A percentile compares a stretch with the other conserved stretches of the same genome.
Conservation (phyloP, 2,113 vertebrate genomes). For the Pteruthius melanotis region DNA sequence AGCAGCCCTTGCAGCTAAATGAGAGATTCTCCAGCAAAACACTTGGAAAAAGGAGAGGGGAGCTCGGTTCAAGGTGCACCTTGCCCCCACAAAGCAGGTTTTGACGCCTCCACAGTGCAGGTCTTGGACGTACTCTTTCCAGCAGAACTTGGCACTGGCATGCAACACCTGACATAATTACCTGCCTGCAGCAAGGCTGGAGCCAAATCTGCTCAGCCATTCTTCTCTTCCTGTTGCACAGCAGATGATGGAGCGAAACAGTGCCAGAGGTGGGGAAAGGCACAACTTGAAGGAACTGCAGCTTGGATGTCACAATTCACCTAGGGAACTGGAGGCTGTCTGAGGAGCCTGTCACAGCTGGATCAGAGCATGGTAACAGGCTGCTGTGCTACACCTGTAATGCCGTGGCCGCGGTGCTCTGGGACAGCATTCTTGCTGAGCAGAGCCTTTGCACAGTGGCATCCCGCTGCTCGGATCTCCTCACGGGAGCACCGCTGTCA, state of each 20-base stretch:
- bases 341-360: neutral
- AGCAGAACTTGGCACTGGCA: neutral
- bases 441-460: rapidly evolving
- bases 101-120: rapidly evolving
- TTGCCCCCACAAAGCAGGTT: rapidly evolving
- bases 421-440: neutral
- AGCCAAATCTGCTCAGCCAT: neutral
- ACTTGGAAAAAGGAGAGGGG: neutral
- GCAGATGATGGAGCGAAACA: neutral
- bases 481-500: rapidly evolving
- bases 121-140: neutral
- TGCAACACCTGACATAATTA: neutral
- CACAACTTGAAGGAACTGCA: neutral
- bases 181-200: neutral
- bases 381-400: neutral
- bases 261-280: neutral
- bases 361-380: neutral
- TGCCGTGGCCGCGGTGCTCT: neutral
- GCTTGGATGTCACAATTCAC: neutral
- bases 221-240: neutral
- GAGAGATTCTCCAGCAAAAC: neutral
- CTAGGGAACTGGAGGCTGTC: neutral
- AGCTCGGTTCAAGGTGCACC: neutral
- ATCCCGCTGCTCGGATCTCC: neutral
- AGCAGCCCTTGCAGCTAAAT: neutral